Base-by-base conservation (phyloP, 2,797 vertebrate species). In the Mallotus villosus region DNA sequence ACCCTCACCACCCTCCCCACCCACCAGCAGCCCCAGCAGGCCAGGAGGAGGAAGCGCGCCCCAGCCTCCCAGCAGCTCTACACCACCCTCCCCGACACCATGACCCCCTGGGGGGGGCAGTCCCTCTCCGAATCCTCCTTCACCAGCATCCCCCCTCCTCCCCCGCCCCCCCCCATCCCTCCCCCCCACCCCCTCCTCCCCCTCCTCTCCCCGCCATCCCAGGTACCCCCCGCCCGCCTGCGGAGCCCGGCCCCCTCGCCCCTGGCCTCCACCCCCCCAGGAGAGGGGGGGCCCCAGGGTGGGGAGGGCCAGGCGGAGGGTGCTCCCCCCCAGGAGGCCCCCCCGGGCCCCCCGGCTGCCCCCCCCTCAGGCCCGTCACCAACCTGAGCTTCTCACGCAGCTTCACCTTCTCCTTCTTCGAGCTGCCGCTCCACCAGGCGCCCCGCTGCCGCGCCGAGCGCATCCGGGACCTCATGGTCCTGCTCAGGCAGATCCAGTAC, bases 351-450 rank as follows among this genome's bases (percentile, higher is more conserved):
- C 87, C 2, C 90, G 83, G 22, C 86, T 95, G 34, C 93, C 93
- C 0, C 91, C 91, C 92, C 0, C 82, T 94, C 65, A 91, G 76
- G 66, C 90, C 90, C n/a, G 70, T 94, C 78, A 89, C 92, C 27
- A 92, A 92, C 76, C 91, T 94, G 63, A 93, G 90, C 80, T 94
- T 95, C 86, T 93, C 93, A 14, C 85, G 93, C 24, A 95, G 90
- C 81, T 95, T 95, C 87, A 95, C 93, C 0, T 95, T 95, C 81
- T 95, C 94, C 0, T 95, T 95, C 88, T 95, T 95, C 16, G 92
- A 95, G 84, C 90, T 95, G 77, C 94, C 94, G 0, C 70, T 91
- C 63, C 87, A 95, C 74, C 93, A 92, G 82, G 88, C 89, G 0
- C 81, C 89, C 29, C 85, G 72, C 70, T 87, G 85, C 63, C 79